A percentile compares a stretch with the other conserved stretches of the same genome.
phyloP scores from a whole-genome alignment of 2,113 vertebrate genomes.

The Lepisosteus osseus region DNA sequence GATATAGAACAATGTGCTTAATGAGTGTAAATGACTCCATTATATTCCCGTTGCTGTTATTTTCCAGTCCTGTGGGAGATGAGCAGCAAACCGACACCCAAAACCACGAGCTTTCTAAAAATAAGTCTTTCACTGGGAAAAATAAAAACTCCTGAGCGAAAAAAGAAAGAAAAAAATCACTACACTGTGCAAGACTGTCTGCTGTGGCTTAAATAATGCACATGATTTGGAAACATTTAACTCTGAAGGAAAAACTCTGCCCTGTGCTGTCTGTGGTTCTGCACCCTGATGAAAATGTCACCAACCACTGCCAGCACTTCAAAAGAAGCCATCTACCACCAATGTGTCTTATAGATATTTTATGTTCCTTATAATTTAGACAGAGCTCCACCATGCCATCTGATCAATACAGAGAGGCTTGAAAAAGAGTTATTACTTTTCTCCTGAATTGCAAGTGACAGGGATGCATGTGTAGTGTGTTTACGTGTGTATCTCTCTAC shows the following conservation, averaged over 20 bases:
- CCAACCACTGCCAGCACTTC: too few species aligned
- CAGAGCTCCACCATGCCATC: neutral
- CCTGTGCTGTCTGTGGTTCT: neutral
- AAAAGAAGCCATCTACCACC: neutral
- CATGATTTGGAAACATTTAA: neutral
- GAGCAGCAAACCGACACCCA: too few species aligned
- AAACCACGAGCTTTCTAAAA: neutral
- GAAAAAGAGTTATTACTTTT: constrained; percentile 65
- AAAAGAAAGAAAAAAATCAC: neutral
- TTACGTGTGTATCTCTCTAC: neutral
- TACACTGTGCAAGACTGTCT: neutral
- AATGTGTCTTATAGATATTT: neutral
- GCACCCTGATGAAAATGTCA: neutral
- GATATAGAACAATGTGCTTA: neutral
- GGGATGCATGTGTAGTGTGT: constrained; percentile 56
- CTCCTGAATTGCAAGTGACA: constrained; percentile 46
- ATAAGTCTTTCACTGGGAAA: too few species aligned
- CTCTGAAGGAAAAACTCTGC: neutral
- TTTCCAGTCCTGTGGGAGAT: neutral
- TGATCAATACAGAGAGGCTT: constrained; percentile 47
- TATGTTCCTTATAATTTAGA: neutral
- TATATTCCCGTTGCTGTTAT: neutral
- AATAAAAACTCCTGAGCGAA: neutral
- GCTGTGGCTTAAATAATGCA: too few species aligned
- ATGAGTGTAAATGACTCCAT: constrained; percentile 1